A percentile compares a stretch with the other conserved stretches of the same genome.
Conservation (phyloP, 2,888 invertebrate species). For the Sericinus montela region DNA sequence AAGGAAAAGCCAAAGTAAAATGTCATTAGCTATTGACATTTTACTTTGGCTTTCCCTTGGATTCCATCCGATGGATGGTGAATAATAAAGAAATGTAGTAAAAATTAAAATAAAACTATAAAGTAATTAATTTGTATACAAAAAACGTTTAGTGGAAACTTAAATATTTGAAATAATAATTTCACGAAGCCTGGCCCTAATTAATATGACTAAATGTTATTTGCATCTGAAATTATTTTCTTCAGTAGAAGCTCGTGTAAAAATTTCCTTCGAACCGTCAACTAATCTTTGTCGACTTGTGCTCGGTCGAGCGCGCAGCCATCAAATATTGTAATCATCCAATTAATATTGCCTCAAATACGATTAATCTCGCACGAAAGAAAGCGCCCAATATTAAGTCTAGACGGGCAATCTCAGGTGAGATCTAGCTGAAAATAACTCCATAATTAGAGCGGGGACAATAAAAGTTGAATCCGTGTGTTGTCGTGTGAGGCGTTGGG, state of each 20-base stretch:
- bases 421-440: constrained; percentile 65
- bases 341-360: constrained; percentile 46
- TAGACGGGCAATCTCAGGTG: constrained; percentile 64
- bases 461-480: constrained; percentile 62
- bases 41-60: too few species aligned
- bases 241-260: constrained; percentile 3
- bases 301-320: constrained; percentile 29
- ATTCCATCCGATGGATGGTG: too few species aligned
- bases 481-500: constrained; percentile 50
- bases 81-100: too few species aligned
- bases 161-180: not conserved
- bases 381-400: constrained; percentile 54
- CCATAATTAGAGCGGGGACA: constrained; percentile 66
- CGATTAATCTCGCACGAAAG: constrained; percentile 71
- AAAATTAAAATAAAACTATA: too few species aligned
- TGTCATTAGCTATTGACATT: too few species aligned
- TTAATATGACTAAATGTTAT: constrained; percentile 2
- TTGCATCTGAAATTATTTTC: constrained; percentile 9
- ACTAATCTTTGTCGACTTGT: constrained; percentile 22
- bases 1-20: too few species aligned
- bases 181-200: not conserved
- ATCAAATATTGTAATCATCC: constrained; percentile 59
- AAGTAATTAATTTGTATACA: too few species aligned
- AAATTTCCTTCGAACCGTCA: constrained; percentile 8
- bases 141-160: too few species aligned